phyloP scores from a whole-genome alignment of 37 sponge, comb jelly and placozoan genomes.

The Cliona cf. orientalis region DNA sequence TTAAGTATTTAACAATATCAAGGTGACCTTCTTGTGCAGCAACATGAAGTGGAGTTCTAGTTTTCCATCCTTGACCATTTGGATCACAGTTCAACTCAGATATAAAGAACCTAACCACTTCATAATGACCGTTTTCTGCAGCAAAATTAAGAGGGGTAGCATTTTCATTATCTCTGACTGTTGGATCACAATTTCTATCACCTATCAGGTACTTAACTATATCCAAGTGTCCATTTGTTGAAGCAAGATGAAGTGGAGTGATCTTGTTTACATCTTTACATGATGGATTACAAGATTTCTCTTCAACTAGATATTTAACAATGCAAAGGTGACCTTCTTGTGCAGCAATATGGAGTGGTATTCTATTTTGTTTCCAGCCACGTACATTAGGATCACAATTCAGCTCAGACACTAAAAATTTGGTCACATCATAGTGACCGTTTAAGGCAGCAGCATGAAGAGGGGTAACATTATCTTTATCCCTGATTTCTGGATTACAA shows the following conservation, averaged over 20 bases:
- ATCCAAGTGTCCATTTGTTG: slow-evolving; percentile 8
- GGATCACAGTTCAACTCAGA: slow-evolving; percentile 12
- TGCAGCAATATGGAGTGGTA: slow-evolving; percentile 7
- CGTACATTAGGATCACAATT: slow-evolving; percentile 2
- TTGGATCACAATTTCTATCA: slow-evolving; percentile 8
- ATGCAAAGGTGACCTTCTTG: neutral
- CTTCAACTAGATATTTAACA: neutral
- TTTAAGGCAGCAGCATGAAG: slow-evolving; percentile 1
- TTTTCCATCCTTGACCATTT: neutral
- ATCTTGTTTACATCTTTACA: neutral
- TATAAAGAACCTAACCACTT: slow-evolving; percentile 16
- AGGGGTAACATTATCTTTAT: slow-evolving; percentile 10
- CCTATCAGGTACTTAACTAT: slow-evolving; percentile 8
- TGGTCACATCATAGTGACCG: neutral
- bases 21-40: slow-evolving; percentile 26
- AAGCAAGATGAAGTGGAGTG: slow-evolving; percentile 14
- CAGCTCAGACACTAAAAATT: neutral
- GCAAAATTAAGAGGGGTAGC: slow-evolving; percentile 7
- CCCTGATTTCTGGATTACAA: neutral
- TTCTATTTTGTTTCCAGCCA: neutral
- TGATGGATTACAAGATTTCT: slow-evolving; percentile 3
- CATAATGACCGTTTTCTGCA: slow-evolving; percentile 6
- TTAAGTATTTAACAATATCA: slow-evolving; percentile 9
- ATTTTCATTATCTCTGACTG: neutral
- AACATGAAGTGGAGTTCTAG: slow-evolving; percentile 32